Evolutionary conservation across 2,113 vertebrate species (phyloP), one percentile per base, ranked within the genome.

Genomic region (Hymenochirus boettgeri): DNA sequence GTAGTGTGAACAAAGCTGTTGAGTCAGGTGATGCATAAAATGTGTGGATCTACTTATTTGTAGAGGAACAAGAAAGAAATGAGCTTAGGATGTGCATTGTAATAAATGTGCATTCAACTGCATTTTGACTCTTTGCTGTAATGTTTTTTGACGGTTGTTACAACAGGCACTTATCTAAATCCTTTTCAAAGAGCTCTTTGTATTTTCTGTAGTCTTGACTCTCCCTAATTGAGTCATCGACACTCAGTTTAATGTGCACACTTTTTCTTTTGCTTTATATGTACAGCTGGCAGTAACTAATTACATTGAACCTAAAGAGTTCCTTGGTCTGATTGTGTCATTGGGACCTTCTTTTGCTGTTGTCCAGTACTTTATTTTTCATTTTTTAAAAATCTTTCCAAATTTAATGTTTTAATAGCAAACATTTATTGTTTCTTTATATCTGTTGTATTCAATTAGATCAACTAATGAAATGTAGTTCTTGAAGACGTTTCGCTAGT

Each of bases 101-200:
- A 84, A 83, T 88, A 85, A 90, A 87, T 74, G 83, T 78, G 74
- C 79, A 77, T 77, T 84, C 75, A 0, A 2, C 73, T 83, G 77
- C 85, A 85, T 83, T 83, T 83, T 80, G 82, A 84, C 80, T 85
- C 76, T 76, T 76, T 76, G 75, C 81, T 85, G 79, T 81, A 81
- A 79, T 80, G 72, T 76, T 75, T 79, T 80, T 82, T 82, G 67
- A 86, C 82, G 87, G 85, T 83, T 87, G 80, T 88, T 86, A 86
- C 83, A 80, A 85, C 67, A 39, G 82, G 77, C 82, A 81, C 83
- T 90, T 86, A 84, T 87, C 83, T 87, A 88, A 90, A 90, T 87
- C 83, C 80, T 59, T 85, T 83, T 86, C 83, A 82, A 54, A 84
- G 85, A 80, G 73, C 75, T 83, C 80, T 81, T 79, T 80, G 80